Conservation (phyloP, 2,888 invertebrate species). For the Acrobasis consociella region DNA sequence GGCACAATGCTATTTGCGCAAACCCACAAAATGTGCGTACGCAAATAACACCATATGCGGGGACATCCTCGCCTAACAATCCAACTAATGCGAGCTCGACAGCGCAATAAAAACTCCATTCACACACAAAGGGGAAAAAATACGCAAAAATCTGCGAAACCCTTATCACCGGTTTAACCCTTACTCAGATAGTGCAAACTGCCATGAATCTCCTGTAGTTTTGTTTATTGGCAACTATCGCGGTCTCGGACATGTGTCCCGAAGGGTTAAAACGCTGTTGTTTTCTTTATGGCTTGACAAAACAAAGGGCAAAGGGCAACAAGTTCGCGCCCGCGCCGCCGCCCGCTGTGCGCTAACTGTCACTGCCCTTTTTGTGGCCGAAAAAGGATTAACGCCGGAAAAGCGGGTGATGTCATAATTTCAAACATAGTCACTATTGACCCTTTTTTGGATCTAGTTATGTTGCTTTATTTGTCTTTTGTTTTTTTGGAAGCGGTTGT, state of each 20-base stretch:
- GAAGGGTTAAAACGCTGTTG: constrained; percentile 28
- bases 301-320: constrained; percentile 32
- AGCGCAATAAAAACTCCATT: constrained; percentile 36
- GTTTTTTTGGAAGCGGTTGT: neutral
- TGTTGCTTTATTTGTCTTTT: neutral
- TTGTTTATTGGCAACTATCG: constrained; percentile 27
- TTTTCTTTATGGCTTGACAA: constrained; percentile 28
- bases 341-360: constrained; percentile 32
- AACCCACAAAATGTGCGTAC: constrained; percentile 30
- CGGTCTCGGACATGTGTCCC: constrained; percentile 32
- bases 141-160: constrained; percentile 20
- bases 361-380: constrained; percentile 31
- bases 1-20: constrained; percentile 25
- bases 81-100: constrained; percentile 33
- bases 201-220: constrained; percentile 4
- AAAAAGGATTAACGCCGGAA: constrained; percentile 30
- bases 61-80: constrained; percentile 32
- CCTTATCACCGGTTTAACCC: constrained; percentile 26
- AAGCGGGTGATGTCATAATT: constrained; percentile 31
- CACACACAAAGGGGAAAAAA: constrained; percentile 30
- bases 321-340: constrained; percentile 27
- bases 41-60: constrained; percentile 38
- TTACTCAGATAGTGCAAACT: constrained; percentile 25
- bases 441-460: neutral
- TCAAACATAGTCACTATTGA: neutral